Percentiles rank a stretch among this genome's conserved stretches.
Conservation (phyloP, 1,140 invertebrate species). For the Pseudomyrmex gracilis region DNA sequence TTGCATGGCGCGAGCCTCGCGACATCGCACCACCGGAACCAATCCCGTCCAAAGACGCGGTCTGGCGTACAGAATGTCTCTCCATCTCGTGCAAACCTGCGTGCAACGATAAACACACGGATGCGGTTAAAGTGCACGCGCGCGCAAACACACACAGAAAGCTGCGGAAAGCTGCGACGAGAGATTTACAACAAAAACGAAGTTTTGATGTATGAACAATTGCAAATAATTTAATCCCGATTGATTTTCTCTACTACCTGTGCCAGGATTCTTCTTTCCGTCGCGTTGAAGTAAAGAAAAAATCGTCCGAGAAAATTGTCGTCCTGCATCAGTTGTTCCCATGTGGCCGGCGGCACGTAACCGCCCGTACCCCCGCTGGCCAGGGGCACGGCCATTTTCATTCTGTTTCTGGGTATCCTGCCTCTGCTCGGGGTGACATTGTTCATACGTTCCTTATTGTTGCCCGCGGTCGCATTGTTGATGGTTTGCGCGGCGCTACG, state of each 20-base stretch:
- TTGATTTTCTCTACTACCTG: constrained; percentile 88
- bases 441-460: constrained; percentile 79
- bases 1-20: constrained; percentile 90
- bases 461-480: constrained; percentile 71
- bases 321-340: constrained; percentile 92
- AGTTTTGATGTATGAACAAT: too few species aligned
- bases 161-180: background rate
- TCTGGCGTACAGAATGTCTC: constrained; percentile 93
- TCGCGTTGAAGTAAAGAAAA: constrained; percentile 93
- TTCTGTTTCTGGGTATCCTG: constrained; percentile 76
- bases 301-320: constrained; percentile 93
- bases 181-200: too few species aligned
- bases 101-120: background rate
- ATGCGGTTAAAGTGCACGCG: background rate
- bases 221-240: too few species aligned
- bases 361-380: constrained; percentile 80
- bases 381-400: constrained; percentile 77
- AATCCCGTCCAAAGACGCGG: constrained; percentile 94
- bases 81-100: constrained; percentile 92
- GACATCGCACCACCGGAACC: constrained; percentile 92
- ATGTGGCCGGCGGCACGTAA: constrained; percentile 86
- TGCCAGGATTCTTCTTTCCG: constrained; percentile 91
- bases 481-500: constrained; percentile 77
- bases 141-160: background rate
- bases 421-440: constrained; percentile 70